phyloP scores from a whole-genome alignment of 1,140 invertebrate species.

The Cotesia chilonis region DNA sequence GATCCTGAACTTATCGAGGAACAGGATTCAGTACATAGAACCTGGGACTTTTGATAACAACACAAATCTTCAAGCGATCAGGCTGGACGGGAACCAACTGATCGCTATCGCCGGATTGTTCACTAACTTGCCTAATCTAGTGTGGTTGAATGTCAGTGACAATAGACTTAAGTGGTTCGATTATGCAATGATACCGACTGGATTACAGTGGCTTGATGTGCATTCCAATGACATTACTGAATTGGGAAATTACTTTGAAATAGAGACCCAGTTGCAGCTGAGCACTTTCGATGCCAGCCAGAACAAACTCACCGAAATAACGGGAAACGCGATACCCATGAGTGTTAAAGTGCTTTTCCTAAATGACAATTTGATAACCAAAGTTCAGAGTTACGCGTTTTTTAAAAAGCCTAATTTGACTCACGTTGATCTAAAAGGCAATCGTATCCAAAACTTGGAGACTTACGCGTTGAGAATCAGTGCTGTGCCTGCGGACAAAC shows the following conservation, averaged over 20 bases:
- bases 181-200: slow-evolving; percentile 88
- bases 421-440: slow-evolving; percentile 84
- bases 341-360: slow-evolving; percentile 85
- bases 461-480: slow-evolving; percentile 87
- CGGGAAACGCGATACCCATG: slow-evolving; percentile 84
- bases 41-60: slow-evolving; percentile 86
- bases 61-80: slow-evolving; percentile 83
- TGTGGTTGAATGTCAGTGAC: slow-evolving; percentile 92
- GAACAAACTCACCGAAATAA: slow-evolving; percentile 86
- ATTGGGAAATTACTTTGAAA: slow-evolving; percentile 89
- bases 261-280: slow-evolving; percentile 82
- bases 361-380: slow-evolving; percentile 86
- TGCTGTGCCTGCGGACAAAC: slow-evolving; percentile 77
- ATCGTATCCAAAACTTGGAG: slow-evolving; percentile 84
- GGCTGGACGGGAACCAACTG: slow-evolving; percentile 88
- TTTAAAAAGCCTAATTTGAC: slow-evolving; percentile 91
- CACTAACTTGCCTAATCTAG: slow-evolving; percentile 83
- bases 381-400: slow-evolving; percentile 91
- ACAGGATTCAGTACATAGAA: slow-evolving; percentile 87
- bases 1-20: slow-evolving; percentile 87
- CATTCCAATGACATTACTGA: slow-evolving; percentile 87
- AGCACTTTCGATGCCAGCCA: slow-evolving; percentile 87
- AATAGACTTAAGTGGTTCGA: slow-evolving; percentile 90
- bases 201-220: slow-evolving; percentile 89
- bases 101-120: slow-evolving; percentile 86